Base-by-base conservation (phyloP, 2,888 invertebrate genomes). In the Idaea aversata region DNA sequence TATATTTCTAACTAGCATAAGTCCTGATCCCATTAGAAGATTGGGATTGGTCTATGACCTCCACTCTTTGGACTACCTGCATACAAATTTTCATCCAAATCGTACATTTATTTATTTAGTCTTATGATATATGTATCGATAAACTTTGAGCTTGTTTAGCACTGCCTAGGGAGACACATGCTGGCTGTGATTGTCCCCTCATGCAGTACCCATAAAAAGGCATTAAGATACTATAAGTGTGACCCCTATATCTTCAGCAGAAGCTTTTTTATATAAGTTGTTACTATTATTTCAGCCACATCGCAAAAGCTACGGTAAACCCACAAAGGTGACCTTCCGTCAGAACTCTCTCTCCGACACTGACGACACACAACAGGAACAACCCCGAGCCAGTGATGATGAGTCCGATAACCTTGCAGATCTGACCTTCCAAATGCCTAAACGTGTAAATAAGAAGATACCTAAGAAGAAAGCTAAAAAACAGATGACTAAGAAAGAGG, bases 281-380 rank as follows among this genome's bases (percentile, higher is more conserved):
- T 47, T 47, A 7, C 5, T 10, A 47, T 10, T 7, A 67, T 87
- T 82, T 10, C 85, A 92, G 93, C 85, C 84, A 35, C 74, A 76
- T 4, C 82, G 90, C 57, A 92, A 90, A 72, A 93, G 93, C 70
- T 93, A 93, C 66, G 85, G 87, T 1, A 92, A 91, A 77, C 70
- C 84, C 1, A 91, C 90, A 71, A 92, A 88, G 67, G 90, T 91
- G 4, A 76, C 86, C 66, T 90, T 91, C 79, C 75, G 71, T 0
- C 82, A 86, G 58, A 71, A 65, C 34, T 81, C 86, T 4, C 67
- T 71, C 3, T 82, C 84, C 0, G 82, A 82, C 63, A 82, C 81
- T 72, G 85, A 85, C 16, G 76, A 71, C 4, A 70, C 75, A n/a
- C 73, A 73, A 69, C 76, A 70, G 5, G 63, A 61, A 4, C 62